Conservation (phyloP, 2,888 invertebrate species). For the Drosophila dives region DNA sequence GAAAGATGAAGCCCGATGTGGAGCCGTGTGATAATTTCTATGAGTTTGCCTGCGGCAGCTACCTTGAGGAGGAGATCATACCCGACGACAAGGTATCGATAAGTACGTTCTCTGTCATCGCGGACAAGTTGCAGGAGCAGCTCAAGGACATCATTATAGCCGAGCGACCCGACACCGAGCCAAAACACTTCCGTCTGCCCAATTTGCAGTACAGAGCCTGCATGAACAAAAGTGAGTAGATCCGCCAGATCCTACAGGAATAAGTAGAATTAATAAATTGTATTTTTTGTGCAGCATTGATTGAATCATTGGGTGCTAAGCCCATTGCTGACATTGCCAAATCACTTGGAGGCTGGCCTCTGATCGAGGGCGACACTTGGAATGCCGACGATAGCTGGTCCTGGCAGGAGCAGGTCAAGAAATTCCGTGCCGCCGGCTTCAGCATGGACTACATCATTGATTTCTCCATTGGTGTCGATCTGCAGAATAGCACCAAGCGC, state of each 20-base stretch:
- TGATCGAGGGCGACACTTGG: slow-evolving; percentile 92
- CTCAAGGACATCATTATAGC: slow-evolving; percentile 84
- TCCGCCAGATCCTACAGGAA: neutral
- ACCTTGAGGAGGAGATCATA: slow-evolving; percentile 88
- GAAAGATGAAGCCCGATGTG: slow-evolving; percentile 88
- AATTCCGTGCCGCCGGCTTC: slow-evolving; percentile 92
- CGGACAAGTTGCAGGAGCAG: slow-evolving; percentile 85
- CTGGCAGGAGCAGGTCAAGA: slow-evolving; percentile 93
- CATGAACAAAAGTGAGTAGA: slow-evolving; percentile 84
- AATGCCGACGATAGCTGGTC: slow-evolving; percentile 88
- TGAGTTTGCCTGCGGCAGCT: slow-evolving; percentile 90
- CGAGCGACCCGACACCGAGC: slow-evolving; percentile 80
- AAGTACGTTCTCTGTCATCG: slow-evolving; percentile 85
- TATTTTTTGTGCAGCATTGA: slow-evolving; percentile 87
- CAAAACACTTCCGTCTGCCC: slow-evolving; percentile 84
- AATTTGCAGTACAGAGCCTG: slow-evolving; percentile 85
- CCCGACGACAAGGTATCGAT: slow-evolving; percentile 88
- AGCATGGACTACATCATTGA: slow-evolving; percentile 96
- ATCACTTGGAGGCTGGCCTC: slow-evolving; percentile 97
- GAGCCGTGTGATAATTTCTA: slow-evolving; percentile 93
- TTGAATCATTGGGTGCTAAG: slow-evolving; percentile 91
- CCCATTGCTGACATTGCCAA: slow-evolving; percentile 90
- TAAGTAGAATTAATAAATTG: neutral
- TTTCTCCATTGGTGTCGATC: slow-evolving; percentile 94
- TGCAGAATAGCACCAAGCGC: slow-evolving; percentile 94